Conservation (phyloP, 1,140 invertebrate genomes). For the Drosophila navojoa region DNA sequence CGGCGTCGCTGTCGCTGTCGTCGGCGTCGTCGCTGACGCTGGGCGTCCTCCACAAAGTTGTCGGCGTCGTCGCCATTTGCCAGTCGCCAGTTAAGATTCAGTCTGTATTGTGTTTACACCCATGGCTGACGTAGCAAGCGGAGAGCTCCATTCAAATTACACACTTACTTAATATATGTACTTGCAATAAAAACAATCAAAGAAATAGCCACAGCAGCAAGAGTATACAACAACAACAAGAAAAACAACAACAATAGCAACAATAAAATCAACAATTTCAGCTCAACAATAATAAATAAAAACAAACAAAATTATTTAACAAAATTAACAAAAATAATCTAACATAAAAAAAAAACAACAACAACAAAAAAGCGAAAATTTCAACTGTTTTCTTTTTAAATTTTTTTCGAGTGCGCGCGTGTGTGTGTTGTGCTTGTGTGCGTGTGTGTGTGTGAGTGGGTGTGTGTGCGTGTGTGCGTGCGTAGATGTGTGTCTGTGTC, state of each 20-base stretch:
- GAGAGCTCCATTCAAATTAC: constrained; percentile 49
- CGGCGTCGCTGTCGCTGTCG: background rate
- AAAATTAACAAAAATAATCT: background rate
- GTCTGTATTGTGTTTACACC: constrained; percentile 84
- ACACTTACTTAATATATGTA: constrained; percentile 46
- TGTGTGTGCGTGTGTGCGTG: constrained; percentile 20
- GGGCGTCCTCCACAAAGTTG: constrained; percentile 36
- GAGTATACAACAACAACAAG: constrained; percentile 13
- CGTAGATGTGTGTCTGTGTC: background rate
- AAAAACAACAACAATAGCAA: background rate
- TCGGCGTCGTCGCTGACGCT: constrained; percentile 14
- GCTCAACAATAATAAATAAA: background rate
- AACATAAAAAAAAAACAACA: constrained; percentile 27
- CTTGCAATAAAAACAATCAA: constrained; percentile 52
- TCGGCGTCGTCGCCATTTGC: constrained; percentile 13
- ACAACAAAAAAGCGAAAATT: constrained; percentile 6
- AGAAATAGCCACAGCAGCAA: constrained; percentile 15
- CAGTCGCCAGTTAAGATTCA: constrained; percentile 67
- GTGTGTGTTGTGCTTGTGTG: constrained; percentile 29
- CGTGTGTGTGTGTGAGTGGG: constrained; percentile 31
- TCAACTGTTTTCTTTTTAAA: constrained; percentile 44
- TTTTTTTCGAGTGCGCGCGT: constrained; percentile 71
- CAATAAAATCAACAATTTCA: background rate
- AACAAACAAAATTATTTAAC: constrained; percentile 1
- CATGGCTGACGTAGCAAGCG: constrained; percentile 82